Evolutionary conservation across 2,797 vertebrate species (phyloP).

Genomic region (Tokudaia muenninki): DNA sequence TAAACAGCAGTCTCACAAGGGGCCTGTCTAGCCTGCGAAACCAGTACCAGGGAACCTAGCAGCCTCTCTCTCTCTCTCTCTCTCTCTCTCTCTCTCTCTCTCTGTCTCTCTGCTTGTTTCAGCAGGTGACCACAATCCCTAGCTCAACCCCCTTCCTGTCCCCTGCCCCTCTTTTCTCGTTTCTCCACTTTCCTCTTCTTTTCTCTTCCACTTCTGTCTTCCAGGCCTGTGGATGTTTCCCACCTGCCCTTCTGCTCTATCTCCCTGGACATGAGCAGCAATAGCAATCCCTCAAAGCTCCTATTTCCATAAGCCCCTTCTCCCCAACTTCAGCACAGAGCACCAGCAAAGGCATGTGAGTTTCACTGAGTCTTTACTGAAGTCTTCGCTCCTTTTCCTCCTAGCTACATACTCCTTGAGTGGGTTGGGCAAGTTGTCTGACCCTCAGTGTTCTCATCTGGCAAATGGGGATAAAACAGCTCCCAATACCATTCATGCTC

Average conservation of each 20-base stretch:
- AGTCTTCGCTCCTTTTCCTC: background rate
- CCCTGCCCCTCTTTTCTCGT: too few relatives aligned
- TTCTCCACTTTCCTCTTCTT: background rate
- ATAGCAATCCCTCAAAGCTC: background rate
- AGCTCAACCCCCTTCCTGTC: too few relatives aligned
- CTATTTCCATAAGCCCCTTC: background rate
- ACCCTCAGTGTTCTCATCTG: constrained; percentile 8
- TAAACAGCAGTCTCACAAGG: background rate
- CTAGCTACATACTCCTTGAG: background rate
- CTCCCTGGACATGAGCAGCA: background rate
- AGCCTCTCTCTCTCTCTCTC: too few relatives aligned
- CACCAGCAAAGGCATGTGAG: background rate
- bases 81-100: background rate
- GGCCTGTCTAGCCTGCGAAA: background rate
- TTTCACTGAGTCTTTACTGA: background rate
- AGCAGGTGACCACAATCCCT: background rate
- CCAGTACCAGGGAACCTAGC: background rate
- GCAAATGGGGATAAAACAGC: background rate
- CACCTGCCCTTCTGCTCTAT: background rate
- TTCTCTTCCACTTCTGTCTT: too few relatives aligned
- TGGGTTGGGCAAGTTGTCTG: background rate
- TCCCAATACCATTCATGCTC: background rate
- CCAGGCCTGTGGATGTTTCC: background rate
- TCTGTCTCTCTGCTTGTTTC: background rate
- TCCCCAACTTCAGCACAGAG: background rate